A percentile compares a stretch with the other conserved stretches of the same genome.
phyloP scores from a whole-genome alignment of 2,797 vertebrate genomes.

The Nyctibius grandis region DNA sequence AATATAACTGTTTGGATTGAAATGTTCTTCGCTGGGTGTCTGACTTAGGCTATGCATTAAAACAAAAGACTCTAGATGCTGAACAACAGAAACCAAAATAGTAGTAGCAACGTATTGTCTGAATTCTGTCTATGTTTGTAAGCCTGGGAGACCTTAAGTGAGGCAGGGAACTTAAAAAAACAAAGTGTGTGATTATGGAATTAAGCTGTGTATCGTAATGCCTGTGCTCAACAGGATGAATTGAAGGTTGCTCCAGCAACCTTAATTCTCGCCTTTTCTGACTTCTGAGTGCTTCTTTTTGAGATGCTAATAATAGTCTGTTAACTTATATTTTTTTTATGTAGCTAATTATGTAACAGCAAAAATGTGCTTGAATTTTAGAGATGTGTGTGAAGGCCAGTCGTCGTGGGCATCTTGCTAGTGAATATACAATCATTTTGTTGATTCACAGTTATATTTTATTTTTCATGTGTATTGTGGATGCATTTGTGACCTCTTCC shows the following conservation, averaged over 20 bases:
- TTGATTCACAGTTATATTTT: neutral
- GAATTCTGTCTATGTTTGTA: neutral
- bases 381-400: neutral
- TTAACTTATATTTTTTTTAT: neutral
- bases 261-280: neutral
- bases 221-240: neutral
- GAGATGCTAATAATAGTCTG: constrained; percentile 3
- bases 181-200: neutral
- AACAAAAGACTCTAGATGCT: neutral
- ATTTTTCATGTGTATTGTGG: neutral
- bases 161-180: neutral
- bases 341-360: neutral
- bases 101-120: neutral
- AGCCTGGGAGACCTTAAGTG: neutral
- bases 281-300: neutral
- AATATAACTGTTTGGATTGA: neutral
- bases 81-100: neutral
- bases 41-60: neutral
- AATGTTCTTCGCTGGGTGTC: neutral
- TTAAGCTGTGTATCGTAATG: neutral
- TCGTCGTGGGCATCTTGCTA: neutral
- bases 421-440: neutral
- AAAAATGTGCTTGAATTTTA: neutral
- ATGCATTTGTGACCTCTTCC: neutral
- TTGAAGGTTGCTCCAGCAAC: constrained; percentile 26